phyloP scores from a whole-genome alignment of 2,113 vertebrate species.

The Dipodomys merriami region DNA sequence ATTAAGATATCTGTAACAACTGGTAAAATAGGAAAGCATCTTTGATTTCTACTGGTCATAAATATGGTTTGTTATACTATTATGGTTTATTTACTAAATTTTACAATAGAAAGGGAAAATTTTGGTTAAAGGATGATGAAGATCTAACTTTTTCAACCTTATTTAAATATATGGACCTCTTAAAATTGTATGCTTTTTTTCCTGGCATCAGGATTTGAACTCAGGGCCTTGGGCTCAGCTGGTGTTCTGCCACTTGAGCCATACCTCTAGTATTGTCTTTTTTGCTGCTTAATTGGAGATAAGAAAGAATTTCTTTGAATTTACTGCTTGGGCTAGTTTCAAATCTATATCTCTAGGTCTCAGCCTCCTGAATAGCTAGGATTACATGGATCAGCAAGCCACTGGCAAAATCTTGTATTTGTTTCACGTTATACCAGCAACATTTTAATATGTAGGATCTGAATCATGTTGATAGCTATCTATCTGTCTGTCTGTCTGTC shows the following conservation, averaged over 20 bases:
- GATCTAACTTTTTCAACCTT: background rate
- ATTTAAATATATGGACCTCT: background rate
- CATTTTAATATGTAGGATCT: slow-evolving; percentile 8
- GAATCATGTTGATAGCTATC: background rate
- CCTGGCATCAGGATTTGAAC: too few species aligned
- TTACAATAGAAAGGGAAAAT: slow-evolving; percentile 8
- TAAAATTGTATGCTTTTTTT: background rate
- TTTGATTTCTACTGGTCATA: background rate
- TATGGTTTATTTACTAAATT: background rate
- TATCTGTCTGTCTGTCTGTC: too few species aligned
- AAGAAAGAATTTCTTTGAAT: too few species aligned
- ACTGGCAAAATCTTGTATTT: background rate
- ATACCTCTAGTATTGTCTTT: background rate
- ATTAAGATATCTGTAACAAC: background rate
- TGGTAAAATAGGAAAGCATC: background rate
- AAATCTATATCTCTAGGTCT: too few species aligned
- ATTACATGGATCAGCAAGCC: too few species aligned
- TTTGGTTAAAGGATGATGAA: slow-evolving; percentile 30
- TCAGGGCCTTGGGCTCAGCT: too few species aligned
- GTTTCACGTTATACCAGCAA: background rate
- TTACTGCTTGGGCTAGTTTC: too few species aligned
- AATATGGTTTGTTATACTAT: background rate
- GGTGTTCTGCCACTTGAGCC: background rate
- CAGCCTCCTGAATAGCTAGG: too few species aligned
- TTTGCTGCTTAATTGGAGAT: too few species aligned